phyloP scores from a whole-genome alignment of 1,140 invertebrate species.

The Sarcophaga peregrina region DNA sequence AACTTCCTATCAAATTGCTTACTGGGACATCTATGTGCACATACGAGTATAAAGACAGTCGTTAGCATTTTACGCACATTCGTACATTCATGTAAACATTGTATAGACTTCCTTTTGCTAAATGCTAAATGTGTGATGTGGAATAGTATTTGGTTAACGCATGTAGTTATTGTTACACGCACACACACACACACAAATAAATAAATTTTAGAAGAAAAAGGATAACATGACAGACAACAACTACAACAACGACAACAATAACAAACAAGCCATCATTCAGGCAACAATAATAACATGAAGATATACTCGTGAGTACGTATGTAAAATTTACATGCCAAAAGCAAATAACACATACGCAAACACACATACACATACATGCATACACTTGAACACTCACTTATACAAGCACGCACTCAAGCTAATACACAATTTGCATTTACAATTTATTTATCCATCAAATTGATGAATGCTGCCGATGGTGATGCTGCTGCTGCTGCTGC shows the following conservation, averaged over 20 bases:
- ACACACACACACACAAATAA: conserved; percentile 24
- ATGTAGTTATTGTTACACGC: too few relatives aligned
- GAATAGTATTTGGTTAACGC: too few relatives aligned
- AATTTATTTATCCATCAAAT: conserved; percentile 65
- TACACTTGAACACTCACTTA: conserved; percentile 28
- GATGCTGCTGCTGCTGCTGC: not conserved
- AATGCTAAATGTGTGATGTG: too few relatives aligned
- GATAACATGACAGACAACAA: conserved; percentile 14
- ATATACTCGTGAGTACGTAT: not conserved
- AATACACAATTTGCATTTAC: conserved; percentile 66
- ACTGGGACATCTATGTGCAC: too few relatives aligned
- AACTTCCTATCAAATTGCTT: too few relatives aligned
- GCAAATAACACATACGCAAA: not conserved
- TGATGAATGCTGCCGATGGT: conserved; percentile 50
- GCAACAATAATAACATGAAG: not conserved
- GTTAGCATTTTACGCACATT: too few relatives aligned
- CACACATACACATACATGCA: not conserved
- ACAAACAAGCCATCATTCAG: conserved; percentile 28
- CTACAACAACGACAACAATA: not conserved
- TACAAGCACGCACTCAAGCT: conserved; percentile 46
- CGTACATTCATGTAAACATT: too few relatives aligned
- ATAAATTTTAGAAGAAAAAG: conserved; percentile 25
- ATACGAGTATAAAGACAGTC: too few relatives aligned
- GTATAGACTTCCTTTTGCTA: too few relatives aligned
- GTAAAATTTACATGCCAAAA: not conserved